Base-by-base conservation (phyloP, 1,140 invertebrate genomes). In the Ceratina calcarata region DNA sequence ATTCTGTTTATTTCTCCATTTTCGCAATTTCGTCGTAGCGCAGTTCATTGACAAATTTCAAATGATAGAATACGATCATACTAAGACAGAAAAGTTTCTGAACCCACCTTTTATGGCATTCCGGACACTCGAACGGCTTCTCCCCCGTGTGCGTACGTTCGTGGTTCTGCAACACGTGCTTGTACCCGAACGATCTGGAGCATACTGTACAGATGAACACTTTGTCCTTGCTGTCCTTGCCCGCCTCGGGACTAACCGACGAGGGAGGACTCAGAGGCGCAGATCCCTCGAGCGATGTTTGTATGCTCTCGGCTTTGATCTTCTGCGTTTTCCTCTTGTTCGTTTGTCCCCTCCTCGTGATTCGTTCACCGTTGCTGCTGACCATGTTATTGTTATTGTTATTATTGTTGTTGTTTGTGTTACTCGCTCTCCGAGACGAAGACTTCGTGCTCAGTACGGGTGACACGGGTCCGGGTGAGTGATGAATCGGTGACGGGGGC, bases 91-190 rank as follows among this genome's bases (percentile, higher is more conserved):
- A 6, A 53, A 53, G 16, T 20, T 2, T 27, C 0, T 32, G 0
- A 58, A 15, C 83, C 86, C 16, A 93, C 82, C 97, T 95, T 91
- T 99, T 98, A 85, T 98, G 96, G 91, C 98, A 99, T 91, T 98
- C 96, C 8, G 95, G 96, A 90, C 98, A 99, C 89, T 98, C 97
- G 93, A 99, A 99, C 0, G 98, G 98, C 88, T 99, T 98, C 89
- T 98, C 98, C 0, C 98, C 98, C 0, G 98, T 99, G 91, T 99
- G 98, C 0, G 98, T 99, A 68, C 98, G 95, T 83, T 99, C 97
- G 91, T 99, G 98, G 89, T 99, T 99, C 90, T 98, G 97, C 22
- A 98, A 93, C 3, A 99, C 98, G 91, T 99, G 98, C 89, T 99
- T 99, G 93, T 99, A 98, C 10, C 97, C 97, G 88, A 98, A 99